A percentile compares a stretch with the other conserved stretches of the same genome.
Evolutionary conservation across 2,113 vertebrate genomes (phyloP).

Genomic region (Anarrhichthys ocellatus): DNA sequence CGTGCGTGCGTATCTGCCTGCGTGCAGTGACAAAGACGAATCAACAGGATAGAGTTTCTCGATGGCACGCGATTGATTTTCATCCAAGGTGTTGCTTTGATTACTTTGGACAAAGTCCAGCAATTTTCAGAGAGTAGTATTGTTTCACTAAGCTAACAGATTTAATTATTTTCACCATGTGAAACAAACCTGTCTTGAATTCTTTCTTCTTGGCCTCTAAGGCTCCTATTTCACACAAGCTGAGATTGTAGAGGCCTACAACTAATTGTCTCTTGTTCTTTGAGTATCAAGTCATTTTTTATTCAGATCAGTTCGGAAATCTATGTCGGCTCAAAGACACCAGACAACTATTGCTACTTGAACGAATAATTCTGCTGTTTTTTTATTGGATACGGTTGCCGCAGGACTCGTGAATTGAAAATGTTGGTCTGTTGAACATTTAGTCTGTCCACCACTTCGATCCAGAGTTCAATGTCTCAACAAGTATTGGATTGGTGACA

Average conservation of each 20-base stretch:
- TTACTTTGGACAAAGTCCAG: conserved; percentile 79
- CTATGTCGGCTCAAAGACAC: not conserved
- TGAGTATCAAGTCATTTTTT: not conserved
- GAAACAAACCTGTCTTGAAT: conserved; percentile 62
- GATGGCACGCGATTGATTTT: conserved; percentile 60
- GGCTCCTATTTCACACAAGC: conserved; percentile 28
- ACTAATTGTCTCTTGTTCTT: not conserved
- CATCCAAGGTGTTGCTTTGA: conserved; percentile 77
- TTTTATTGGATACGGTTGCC: not conserved
- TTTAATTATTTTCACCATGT: conserved; percentile 72
- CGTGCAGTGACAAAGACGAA: conserved; percentile 32
- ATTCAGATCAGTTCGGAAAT: not conserved
- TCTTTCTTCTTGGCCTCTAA: conserved; percentile 31
- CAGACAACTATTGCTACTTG: not conserved
- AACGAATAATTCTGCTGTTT: too few species aligned
- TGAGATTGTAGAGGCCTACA: conserved; percentile 8
- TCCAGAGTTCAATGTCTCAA: not conserved
- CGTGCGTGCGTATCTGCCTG: not conserved
- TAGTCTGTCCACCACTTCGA: not conserved
- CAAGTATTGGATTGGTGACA: not conserved
- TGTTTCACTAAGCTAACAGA: conserved; percentile 59
- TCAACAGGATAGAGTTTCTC: conserved; percentile 55
- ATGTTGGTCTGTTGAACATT: not conserved
- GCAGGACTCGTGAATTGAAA: not conserved
- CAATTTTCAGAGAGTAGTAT: conserved; percentile 53